Base-by-base conservation (phyloP, 1,140 invertebrate genomes). In the Eueides isabella region DNA sequence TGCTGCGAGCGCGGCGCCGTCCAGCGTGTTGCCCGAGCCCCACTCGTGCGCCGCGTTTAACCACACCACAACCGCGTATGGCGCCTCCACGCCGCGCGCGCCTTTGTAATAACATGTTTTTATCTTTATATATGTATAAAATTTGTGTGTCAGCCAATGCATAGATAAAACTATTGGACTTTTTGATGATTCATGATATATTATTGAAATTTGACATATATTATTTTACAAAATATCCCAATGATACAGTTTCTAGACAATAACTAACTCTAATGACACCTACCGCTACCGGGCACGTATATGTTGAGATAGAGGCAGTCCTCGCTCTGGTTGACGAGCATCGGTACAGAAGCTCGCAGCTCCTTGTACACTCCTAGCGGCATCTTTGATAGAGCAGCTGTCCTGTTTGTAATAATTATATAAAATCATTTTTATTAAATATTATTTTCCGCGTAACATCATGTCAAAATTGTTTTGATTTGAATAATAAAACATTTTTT, bases 251-350 rank as follows among this genome's bases (percentile, higher is more conserved):
- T n/a, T n/a, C n/a, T n/a, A n/a, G n/a, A n/a, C n/a, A n/a, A n/a
- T n/a, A n/a, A n/a, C n/a, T n/a, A n/a, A n/a, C n/a, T n/a, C n/a
- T n/a, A n/a, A 38, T 16, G 16, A 5, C 35, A 93, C 95, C 95
- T 84, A 97, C 96, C 96, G 93, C 96, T 96, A 92, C 95, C 96
- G 72, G 97, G 97, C 71, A 97, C 97, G 86, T 97, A 98, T 69
- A 98, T 96, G 88, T 98, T 98, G 77, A 98, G 94, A 87, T 96
- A 97, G 55, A 98, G 95, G 88, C 98, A 98, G 92, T 98, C 97
- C 92, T 98, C 98, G 91, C 95, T 97, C 90, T 98, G 97, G 84
- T 97, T 97, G 76, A 93, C 93, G 31, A 98, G 92, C 79, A 95
- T 93, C 7, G 96, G 96, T 23, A 95, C 82, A 61, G 96, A 93